Base-by-base conservation (phyloP, 1,140 invertebrate species). In the Eumaeus atala region DNA sequence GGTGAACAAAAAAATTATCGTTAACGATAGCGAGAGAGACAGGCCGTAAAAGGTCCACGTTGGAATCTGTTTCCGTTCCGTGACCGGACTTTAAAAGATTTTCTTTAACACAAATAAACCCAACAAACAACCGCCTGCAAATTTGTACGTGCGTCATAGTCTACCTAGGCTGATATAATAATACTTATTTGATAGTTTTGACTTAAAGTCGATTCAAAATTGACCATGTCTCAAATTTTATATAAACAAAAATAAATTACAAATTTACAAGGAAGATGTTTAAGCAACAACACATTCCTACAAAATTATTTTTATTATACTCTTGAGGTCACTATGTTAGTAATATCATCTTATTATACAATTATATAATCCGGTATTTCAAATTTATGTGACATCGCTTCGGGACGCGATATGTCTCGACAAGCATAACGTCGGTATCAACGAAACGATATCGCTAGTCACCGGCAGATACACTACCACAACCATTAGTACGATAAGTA, bases 401-500 rank as follows among this genome's bases (percentile, higher is more conserved):
- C 21, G 6, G 6, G 2, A 28, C 21, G 21, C 21, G 21, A n/a
- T n/a, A n/a, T n/a, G n/a, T n/a, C n/a, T n/a, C n/a, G n/a, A n/a
- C n/a, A n/a, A n/a, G n/a, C n/a, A n/a, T n/a, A n/a, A n/a, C 21
- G 21, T 28, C 21, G 21, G 21, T 6, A 6, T 28, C 21, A 6
- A 2, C 2, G 21, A 3, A 28, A 6, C 21, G 21, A 28, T 6
- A 28, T 34, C 33, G 28, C 48, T 16, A n/a, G 7, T 50, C n/a
- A n/a, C 35, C 35, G 33, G 17, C 48, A 35, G 35, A 33, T 35
- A 50, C 28, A 35, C 48, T 50, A 51, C 55, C 58, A 60, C 58
- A 60, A 65, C 54, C 58, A 47, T 61, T 53, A 48, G 35, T 64
- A 35, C 48, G 35, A 48, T 35, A 49, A 28, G 21, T 28, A 28